Conservation (phyloP, 2,113 vertebrate genomes). For the Pollachius pollachius region DNA sequence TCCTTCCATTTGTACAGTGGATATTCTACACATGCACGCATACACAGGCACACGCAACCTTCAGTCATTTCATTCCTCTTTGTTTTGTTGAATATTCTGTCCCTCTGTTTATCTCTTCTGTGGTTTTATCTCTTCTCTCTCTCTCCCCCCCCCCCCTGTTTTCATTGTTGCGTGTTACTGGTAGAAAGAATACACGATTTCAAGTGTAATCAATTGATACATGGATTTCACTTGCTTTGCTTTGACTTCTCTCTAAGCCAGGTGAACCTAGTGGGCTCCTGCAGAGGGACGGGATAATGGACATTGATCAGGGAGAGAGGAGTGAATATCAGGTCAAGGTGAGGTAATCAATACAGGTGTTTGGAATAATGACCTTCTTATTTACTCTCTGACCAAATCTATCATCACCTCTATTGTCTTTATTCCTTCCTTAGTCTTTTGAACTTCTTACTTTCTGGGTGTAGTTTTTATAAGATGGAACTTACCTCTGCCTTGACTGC, state of each 20-base stretch:
- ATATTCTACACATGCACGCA: background rate
- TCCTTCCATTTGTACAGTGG: too few relatives aligned
- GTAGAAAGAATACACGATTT: too few relatives aligned
- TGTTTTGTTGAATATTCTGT: too few relatives aligned
- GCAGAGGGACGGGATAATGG: background rate
- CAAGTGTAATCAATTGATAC: too few relatives aligned
- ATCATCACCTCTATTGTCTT: too few relatives aligned
- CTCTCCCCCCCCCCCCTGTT: too few relatives aligned
- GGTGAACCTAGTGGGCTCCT: background rate
- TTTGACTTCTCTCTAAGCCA: background rate
- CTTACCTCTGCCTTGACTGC: too few relatives aligned
- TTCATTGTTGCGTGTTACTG: too few relatives aligned
- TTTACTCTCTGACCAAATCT: background rate
- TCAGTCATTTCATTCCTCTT: too few relatives aligned
- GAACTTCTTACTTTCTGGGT: background rate
- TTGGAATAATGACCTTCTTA: background rate
- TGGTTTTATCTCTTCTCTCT: too few relatives aligned
- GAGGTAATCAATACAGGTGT: background rate
- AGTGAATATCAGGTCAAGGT: background rate
- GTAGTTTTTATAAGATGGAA: too few relatives aligned
- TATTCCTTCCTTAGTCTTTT: background rate
- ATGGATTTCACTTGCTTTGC: background rate
- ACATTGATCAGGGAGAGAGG: background rate
- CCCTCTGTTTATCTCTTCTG: too few relatives aligned
- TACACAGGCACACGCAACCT: background rate